A percentile compares a stretch with the other conserved stretches of the same genome.
phyloP scores from a whole-genome alignment of 2,113 vertebrate genomes.

The Platycercus adscitus region DNA sequence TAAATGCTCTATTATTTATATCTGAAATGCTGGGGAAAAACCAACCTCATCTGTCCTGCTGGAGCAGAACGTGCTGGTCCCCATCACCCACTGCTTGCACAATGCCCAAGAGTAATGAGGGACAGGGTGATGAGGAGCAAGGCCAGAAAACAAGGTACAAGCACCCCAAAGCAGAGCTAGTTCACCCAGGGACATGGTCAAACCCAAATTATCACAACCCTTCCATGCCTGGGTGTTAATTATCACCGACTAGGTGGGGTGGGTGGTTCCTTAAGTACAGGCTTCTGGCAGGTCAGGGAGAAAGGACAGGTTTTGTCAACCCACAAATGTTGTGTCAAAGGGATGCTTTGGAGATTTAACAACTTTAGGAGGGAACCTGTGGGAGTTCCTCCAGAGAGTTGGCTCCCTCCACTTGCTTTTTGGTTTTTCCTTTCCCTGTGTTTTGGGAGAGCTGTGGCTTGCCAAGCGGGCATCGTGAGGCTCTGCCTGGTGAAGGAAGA shows the following conservation, averaged over 20 bases:
- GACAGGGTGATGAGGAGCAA: background rate
- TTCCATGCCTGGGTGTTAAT: background rate
- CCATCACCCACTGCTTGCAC: background rate
- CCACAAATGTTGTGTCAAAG: background rate
- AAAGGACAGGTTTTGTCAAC: background rate
- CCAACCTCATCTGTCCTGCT: conserved; percentile 55
- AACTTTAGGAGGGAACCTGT: background rate
- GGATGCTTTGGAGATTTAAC: background rate
- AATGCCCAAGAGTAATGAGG: background rate
- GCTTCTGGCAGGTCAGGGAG: background rate
- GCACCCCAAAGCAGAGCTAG: background rate
- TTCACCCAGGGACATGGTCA: background rate
- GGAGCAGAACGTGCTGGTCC: background rate
- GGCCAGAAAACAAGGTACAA: background rate
- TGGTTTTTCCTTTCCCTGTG: background rate
- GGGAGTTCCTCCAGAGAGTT: background rate
- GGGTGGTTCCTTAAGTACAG: background rate
- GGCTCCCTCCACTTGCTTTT: background rate
- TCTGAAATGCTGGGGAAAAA: conserved; percentile 41
- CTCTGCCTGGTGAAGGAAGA: background rate
- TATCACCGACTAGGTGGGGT: background rate
- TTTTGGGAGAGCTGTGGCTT: background rate
- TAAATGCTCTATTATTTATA: conserved; percentile 72
- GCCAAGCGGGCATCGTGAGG: fast-evolving
- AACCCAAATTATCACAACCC: background rate